These are phyloP conservation scores for Ophion obscuratus DNA, from an alignment of 2,888 invertebrate genomes.

Conservation along the genomic window DNA sequence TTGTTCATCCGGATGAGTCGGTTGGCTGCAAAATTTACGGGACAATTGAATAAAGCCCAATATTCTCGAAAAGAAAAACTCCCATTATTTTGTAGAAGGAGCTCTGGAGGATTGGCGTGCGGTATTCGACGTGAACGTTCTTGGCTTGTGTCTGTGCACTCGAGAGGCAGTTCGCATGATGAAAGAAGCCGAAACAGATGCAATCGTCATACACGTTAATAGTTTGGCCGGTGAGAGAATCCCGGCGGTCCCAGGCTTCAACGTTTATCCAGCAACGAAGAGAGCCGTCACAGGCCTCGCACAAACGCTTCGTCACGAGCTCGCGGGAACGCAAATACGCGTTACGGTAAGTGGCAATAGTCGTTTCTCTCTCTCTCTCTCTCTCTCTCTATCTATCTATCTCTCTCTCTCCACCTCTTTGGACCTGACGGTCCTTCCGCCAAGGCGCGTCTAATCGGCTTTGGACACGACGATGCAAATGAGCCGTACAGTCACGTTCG, in stretches of 20 bases:
- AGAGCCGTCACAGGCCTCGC: constrained; percentile 86
- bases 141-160: constrained; percentile 86
- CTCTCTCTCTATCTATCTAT: background rate
- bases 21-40: too few relatives aligned
- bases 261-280: constrained; percentile 87
- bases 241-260: constrained; percentile 85
- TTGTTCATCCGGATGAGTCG: background rate
- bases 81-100: constrained; percentile 71
- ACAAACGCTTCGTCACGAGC: constrained; percentile 86
- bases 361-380: background rate
- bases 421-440: background rate
- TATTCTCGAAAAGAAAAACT: background rate
- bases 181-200: constrained; percentile 85
- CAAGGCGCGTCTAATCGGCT: constrained; percentile 2
- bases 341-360: constrained; percentile 70
- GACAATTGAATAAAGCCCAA: background rate
- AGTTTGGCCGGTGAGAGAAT: constrained; percentile 85
- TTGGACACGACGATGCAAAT: background rate
- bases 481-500: background rate
- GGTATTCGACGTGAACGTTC: constrained; percentile 85
- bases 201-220: constrained; percentile 87
- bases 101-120: constrained; percentile 81
- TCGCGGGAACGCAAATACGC: constrained; percentile 79
- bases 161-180: constrained; percentile 86
- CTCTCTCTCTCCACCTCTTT: background rate